Percentiles rank a stretch among this genome's conserved stretches.
Evolutionary conservation across 2,113 vertebrate genomes (phyloP).

Genomic region (Himantopus leucocephalus): DNA sequence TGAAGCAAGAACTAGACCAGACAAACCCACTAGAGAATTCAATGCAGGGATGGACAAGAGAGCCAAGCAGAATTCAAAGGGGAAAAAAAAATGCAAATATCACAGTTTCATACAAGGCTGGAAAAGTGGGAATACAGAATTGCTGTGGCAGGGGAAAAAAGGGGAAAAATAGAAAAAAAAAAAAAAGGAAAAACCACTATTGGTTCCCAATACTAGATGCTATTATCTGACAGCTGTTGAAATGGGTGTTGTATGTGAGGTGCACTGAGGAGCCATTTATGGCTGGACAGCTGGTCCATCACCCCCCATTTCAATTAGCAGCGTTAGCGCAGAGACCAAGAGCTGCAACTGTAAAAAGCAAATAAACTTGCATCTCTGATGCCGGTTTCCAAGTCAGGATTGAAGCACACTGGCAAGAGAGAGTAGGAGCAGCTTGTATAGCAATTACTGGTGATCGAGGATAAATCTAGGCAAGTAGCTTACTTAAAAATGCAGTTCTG

Average conservation of each 20-base stretch:
- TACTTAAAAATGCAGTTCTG: background rate
- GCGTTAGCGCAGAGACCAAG: background rate
- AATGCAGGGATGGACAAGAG: background rate
- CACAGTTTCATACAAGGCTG: background rate
- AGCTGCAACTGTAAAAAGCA: background rate
- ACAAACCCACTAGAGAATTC: background rate
- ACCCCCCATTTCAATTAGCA: background rate
- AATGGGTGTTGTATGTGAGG: background rate
- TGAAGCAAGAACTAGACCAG: background rate
- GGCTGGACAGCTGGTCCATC: background rate
- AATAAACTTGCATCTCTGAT: background rate
- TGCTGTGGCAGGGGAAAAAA: background rate
- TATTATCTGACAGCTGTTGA: background rate
- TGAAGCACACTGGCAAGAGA: background rate
- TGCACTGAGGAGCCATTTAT: background rate
- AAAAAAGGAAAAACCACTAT: background rate
- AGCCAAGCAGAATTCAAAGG: background rate
- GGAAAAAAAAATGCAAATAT: background rate
- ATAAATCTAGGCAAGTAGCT: background rate
- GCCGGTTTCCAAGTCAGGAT: background rate
- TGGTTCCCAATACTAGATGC: background rate
- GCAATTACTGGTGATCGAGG: background rate
- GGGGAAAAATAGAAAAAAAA: accelerated
- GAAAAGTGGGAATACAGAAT: background rate
- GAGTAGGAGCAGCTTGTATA: background rate